A percentile compares a stretch with the other conserved stretches of the same genome.
These are phyloP conservation scores for Coracias cyanogaster DNA, from an alignment of 2,797 vertebrate genomes.

Conservation along the genomic window DNA sequence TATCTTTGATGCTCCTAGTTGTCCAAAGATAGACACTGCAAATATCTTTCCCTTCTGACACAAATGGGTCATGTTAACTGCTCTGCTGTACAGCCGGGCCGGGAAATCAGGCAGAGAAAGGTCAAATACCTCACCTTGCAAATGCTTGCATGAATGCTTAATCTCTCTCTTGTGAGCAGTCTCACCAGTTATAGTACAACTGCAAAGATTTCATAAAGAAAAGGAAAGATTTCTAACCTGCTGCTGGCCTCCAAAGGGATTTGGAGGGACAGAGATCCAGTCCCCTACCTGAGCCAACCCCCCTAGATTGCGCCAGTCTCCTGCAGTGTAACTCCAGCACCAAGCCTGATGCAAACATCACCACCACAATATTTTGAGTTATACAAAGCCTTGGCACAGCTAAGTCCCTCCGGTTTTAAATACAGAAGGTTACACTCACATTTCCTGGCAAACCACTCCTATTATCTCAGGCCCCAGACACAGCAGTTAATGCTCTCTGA, in stretches of 20 bases:
- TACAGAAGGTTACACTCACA: neutral
- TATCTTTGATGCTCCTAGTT: neutral
- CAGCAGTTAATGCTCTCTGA: neutral
- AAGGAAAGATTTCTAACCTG: neutral
- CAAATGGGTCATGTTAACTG: neutral
- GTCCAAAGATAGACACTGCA: neutral
- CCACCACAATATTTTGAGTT: fast-evolving
- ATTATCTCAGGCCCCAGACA: neutral
- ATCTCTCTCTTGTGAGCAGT: neutral
- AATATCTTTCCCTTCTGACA: neutral
- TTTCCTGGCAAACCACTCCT: neutral
- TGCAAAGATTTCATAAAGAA: neutral
- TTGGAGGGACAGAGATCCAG: neutral
- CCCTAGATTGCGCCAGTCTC: no score
- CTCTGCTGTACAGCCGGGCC: neutral
- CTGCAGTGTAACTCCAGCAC: neutral
- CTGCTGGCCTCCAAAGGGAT: neutral
- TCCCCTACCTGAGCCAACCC: neutral
- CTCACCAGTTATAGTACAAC: neutral
- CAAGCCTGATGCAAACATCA: neutral
- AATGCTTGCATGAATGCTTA: neutral
- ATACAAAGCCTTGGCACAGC: neutral
- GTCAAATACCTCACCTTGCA: neutral
- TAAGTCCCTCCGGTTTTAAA: neutral
- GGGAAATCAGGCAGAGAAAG: slow-evolving; percentile 4